Evolutionary conservation across 2,888 invertebrate genomes (phyloP), one percentile per base, ranked within the genome.

Genomic region (Mantis religiosa): DNA sequence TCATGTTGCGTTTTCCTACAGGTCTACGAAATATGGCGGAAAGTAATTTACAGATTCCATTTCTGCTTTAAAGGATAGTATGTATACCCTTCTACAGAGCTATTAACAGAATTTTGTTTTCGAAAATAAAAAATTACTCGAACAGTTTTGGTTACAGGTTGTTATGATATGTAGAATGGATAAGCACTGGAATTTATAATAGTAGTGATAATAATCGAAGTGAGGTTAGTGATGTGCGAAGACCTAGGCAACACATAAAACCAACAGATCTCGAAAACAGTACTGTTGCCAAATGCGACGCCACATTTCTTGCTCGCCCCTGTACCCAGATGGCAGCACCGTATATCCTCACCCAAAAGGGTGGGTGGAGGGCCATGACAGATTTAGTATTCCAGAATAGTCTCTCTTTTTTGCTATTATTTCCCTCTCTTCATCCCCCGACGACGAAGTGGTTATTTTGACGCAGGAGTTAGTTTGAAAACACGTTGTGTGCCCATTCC

Each of bases 81-180:
- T 30, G 30, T 4, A 3, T 8, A 34, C 8, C 8, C 8, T 34
- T 1, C 3, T 0, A 12, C 1, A 1, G 1, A 41, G 9, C 0
- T 12, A 41, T 41, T 9, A 41, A 41, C 0, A 41, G 2, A 1
- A 2, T 41, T 1, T 41, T 1, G 9, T 12, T 41, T 6, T 41
- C 9, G 1, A 41, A 41, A 41, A 1, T 9, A 3, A 6, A 41
- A 41, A 41, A 34, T 7, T 34, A 34, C 34, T 7, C 0, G 34
- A 34, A 34, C 34, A 7, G 34, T 34, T 34, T 34, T 34, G 3
- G 34, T 34, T 34, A 34, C 34, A 7, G 34, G 30, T 3, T 34
- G 34, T 34, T 3, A 34, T 4, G 7, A 34, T 34, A 30, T 30
- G 30, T 30, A 34, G 34, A 34, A 7, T 34, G 7, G 7, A 34